Conservation (phyloP, 2,797 vertebrate species). For the Chelmon rostratus region DNA sequence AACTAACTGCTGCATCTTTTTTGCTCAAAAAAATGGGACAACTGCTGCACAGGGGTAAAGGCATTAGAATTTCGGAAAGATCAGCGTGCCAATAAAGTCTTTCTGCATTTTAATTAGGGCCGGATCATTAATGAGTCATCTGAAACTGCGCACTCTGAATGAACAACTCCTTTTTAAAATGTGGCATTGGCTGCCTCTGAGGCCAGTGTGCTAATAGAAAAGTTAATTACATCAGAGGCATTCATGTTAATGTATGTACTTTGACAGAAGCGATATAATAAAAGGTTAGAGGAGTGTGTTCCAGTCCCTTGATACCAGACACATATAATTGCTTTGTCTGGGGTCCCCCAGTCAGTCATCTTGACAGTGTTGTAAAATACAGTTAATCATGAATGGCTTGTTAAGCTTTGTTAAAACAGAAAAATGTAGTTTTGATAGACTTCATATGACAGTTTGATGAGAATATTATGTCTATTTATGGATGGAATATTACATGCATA, state of each 20-base stretch:
- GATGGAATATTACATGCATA: background rate
- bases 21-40: slow-evolving; percentile 7
- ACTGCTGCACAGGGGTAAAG: slow-evolving; percentile 41
- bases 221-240: slow-evolving; percentile 85
- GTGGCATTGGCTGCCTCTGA: slow-evolving; percentile 76
- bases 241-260: slow-evolving; percentile 85
- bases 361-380: slow-evolving; percentile 70
- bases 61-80: slow-evolving; percentile 55
- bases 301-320: slow-evolving; percentile 76
- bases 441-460: slow-evolving; percentile 26
- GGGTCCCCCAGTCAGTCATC: slow-evolving; percentile 68
- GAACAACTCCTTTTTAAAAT: slow-evolving; percentile 73
- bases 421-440: slow-evolving; percentile 26
- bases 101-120: slow-evolving; percentile 78
- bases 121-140: slow-evolving; percentile 77
- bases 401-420: slow-evolving; percentile 31
- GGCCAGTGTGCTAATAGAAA: slow-evolving; percentile 84
- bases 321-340: slow-evolving; percentile 82
- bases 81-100: slow-evolving; percentile 67
- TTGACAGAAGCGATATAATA: slow-evolving; percentile 81
- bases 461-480: background rate
- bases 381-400: slow-evolving; percentile 50
- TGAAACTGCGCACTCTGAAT: slow-evolving; percentile 67
- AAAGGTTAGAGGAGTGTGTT: slow-evolving; percentile 80
- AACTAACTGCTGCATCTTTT: slow-evolving; percentile 18